phyloP scores from a whole-genome alignment of 2,113 vertebrate species.

The Crotophaga sulcirostris region DNA sequence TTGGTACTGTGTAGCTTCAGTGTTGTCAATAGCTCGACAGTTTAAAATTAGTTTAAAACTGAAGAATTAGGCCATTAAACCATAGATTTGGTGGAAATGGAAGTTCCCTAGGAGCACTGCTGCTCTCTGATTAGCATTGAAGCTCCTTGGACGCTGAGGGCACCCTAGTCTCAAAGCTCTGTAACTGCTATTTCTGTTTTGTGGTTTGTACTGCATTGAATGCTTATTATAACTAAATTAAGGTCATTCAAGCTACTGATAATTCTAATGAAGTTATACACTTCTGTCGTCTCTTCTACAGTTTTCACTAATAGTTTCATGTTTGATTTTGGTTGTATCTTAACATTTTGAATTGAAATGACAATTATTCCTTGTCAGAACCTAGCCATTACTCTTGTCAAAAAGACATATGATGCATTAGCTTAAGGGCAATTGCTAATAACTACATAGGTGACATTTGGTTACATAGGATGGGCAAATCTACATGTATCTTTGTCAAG shows the following conservation, averaged over 20 bases:
- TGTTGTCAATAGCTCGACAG: neutral
- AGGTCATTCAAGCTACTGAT: neutral
- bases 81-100: neutral
- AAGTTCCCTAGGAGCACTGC: neutral
- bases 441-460: neutral
- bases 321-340: slow-evolving; percentile 42
- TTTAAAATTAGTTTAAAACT: neutral
- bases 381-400: slow-evolving; percentile 37
- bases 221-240: neutral
- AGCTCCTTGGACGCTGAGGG: neutral
- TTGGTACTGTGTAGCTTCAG: neutral
- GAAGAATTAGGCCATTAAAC: neutral
- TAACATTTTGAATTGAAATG: slow-evolving; percentile 31
- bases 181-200: neutral
- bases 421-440: slow-evolving; percentile 42
- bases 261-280: neutral
- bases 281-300: neutral
- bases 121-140: neutral
- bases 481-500: slow-evolving; percentile 27
- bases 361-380: slow-evolving; percentile 44
- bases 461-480: neutral
- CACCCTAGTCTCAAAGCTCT: neutral
- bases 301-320: slow-evolving; percentile 23
- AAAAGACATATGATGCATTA: slow-evolving; percentile 43
- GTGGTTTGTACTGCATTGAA: neutral